These are phyloP conservation scores for Silurus lanzhouensis DNA, from an alignment of 2,797 vertebrate species.

Conservation along the genomic window DNA sequence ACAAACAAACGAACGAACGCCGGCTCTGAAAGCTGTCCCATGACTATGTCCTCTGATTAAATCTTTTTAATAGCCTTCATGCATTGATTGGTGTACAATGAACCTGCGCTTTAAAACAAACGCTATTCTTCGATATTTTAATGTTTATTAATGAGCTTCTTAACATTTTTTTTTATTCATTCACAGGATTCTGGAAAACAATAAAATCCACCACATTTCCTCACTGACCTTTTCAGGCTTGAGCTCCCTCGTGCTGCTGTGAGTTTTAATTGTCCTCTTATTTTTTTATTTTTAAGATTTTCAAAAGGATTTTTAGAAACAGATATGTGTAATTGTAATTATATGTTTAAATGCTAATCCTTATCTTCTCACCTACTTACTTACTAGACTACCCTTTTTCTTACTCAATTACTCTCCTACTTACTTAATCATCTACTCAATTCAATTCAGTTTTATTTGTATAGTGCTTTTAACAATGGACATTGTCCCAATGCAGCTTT, in stretches of 20 bases:
- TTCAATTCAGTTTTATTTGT: too few relatives aligned
- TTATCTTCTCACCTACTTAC: too few relatives aligned
- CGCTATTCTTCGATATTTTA: not conserved
- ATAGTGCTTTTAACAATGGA: too few relatives aligned
- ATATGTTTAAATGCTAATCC: too few relatives aligned
- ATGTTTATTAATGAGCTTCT: constrained; percentile 41
- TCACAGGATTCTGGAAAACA: constrained; percentile 92
- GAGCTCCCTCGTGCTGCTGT: constrained; percentile 92
- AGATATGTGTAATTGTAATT: too few relatives aligned
- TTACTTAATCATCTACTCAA: too few relatives aligned
- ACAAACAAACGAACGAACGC: not conserved
- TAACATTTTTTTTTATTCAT: constrained; percentile 28
- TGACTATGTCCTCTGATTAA: constrained; percentile 27
- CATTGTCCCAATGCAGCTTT: too few relatives aligned
- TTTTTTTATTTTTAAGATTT: constrained; percentile 29
- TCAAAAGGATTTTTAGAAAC: not conserved
- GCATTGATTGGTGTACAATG: constrained; percentile 10
- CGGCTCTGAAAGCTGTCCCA: not conserved
- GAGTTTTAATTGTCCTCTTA: constrained; percentile 69
- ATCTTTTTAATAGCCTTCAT: constrained; percentile 25
- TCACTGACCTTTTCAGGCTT: constrained; percentile 88
- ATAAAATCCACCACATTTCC: constrained; percentile 85
- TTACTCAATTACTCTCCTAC: too few relatives aligned
- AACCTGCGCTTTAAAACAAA: constrained; percentile 10
- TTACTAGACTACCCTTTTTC: too few relatives aligned